Evolutionary conservation across 1,140 invertebrate genomes (phyloP).

Genomic region (Myzus persicae): DNA sequence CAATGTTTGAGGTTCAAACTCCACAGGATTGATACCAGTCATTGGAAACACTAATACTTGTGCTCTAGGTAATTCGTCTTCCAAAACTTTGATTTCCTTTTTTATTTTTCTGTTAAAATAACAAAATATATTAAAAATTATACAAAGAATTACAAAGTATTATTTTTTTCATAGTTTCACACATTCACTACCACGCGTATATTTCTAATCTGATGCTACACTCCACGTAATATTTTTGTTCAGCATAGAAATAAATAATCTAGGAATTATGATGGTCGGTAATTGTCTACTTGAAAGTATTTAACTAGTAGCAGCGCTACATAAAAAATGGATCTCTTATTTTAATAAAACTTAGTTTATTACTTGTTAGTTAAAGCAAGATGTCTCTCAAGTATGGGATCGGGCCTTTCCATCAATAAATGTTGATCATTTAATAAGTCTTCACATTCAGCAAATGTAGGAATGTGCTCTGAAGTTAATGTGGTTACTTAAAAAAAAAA

Average conservation of each 20-base stretch:
- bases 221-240: background rate
- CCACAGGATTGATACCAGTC: slow-evolving; percentile 78
- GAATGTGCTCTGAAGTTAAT: slow-evolving; percentile 57
- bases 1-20: slow-evolving; percentile 90
- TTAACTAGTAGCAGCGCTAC: background rate
- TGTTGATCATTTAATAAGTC: slow-evolving; percentile 87
- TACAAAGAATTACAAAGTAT: slow-evolving; percentile 56
- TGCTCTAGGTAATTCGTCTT: slow-evolving; percentile 89
- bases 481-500: slow-evolving; percentile 54
- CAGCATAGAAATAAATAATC: background rate
- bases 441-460: slow-evolving; percentile 88
- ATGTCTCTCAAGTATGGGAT: slow-evolving; percentile 78
- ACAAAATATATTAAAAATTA: slow-evolving; percentile 58
- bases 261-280: background rate
- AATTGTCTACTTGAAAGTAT: background rate
- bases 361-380: slow-evolving; percentile 75
- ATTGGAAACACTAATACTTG: slow-evolving; percentile 93
- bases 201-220: too few species aligned
- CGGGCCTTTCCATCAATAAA: slow-evolving; percentile 75
- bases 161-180: background rate
- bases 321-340: background rate
- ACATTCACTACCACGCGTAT: too few species aligned
- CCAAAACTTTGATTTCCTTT: slow-evolving; percentile 85
- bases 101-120: slow-evolving; percentile 72
- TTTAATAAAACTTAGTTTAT: slow-evolving; percentile 22